phyloP scores from a whole-genome alignment of 2,113 vertebrate species.

The Anthoscopus minutus region DNA sequence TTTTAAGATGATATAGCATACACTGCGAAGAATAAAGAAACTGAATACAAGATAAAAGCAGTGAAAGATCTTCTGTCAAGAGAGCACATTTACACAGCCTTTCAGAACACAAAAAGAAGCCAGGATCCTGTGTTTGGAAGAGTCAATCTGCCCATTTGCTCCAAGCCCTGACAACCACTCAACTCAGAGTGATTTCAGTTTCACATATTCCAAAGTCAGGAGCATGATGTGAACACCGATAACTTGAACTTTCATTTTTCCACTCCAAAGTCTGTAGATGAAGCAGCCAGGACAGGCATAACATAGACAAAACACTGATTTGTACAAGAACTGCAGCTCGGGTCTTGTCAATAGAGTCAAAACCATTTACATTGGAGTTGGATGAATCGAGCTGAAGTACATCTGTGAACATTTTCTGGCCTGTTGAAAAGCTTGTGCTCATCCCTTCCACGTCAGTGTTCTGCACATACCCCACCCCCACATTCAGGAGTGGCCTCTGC shows the following conservation, averaged over 20 bases:
- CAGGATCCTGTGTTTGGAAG: fast-evolving
- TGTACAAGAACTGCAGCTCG: background rate
- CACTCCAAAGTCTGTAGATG: background rate
- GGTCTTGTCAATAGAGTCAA: background rate
- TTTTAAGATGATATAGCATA: background rate
- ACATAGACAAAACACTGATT: background rate
- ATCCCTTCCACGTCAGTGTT: background rate
- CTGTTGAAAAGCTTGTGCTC: background rate
- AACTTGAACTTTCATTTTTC: background rate
- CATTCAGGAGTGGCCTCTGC: background rate
- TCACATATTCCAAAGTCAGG: background rate
- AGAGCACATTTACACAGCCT: background rate
- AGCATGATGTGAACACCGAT: background rate
- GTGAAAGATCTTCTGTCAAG: background rate
- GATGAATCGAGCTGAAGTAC: background rate
- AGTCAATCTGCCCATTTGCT: background rate
- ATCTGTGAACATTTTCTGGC: constrained; percentile 32
- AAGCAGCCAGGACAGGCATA: constrained; percentile 7
- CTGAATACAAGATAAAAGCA: background rate
- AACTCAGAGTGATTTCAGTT: background rate
- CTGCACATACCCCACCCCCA: background rate
- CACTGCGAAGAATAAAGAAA: background rate
- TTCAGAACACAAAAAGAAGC: background rate
- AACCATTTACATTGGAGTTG: constrained; percentile 34
- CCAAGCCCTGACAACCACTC: background rate